Evolutionary conservation across 2,113 vertebrate species (phyloP), one percentile per base, ranked within the genome.

Genomic region (Crocuta crocuta): DNA sequence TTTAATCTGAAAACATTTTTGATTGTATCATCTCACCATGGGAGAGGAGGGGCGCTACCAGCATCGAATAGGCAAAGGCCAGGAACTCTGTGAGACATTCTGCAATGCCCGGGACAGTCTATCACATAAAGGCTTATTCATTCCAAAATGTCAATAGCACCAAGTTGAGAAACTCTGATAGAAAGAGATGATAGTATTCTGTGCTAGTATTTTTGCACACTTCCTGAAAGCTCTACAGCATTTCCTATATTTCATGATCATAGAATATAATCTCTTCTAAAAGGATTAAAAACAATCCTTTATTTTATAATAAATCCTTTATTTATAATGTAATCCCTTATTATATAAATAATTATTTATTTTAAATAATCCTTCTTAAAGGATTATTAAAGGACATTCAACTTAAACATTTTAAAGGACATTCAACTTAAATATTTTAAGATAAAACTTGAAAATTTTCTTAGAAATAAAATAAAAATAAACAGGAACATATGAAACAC

Each of bases 41-140:
- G 16, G 1, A 65, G 10, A 33, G 24, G 8, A 0, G 15, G 23
- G 12, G 0, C 0, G 2, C 17, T 70, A 15, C 39, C 68, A 23
- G 11, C 11, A 55, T 15, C n/a, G 13, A 78, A 33, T 5, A 16
- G n/a, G 19, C 2, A n/a, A 17, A 24, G n/a, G 26, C 19, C 55
- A 78, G 50, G 17, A 31, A 26, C 6, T 21, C 21, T 23, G 2
- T 6, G 35, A 74, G 11, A 26, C 23, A 24, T 24, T 5, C 71
- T 26, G 13, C 71, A 74, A 12, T 26, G 35, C 71, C 35, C 21
- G 24, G 21, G 23, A 74, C 71, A 43, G 35, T 74, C 23, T 11
- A 24, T 43, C 71, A 74, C 35, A 73, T 3, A 43, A 43, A 73
- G 21, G 24, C 35, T 45, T 45, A 16, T 9, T 16, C 1, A 13